Evolutionary conservation across 2,113 vertebrate species (phyloP), one percentile per base, ranked within the genome.

Genomic region (Dermatemys mawii): DNA sequence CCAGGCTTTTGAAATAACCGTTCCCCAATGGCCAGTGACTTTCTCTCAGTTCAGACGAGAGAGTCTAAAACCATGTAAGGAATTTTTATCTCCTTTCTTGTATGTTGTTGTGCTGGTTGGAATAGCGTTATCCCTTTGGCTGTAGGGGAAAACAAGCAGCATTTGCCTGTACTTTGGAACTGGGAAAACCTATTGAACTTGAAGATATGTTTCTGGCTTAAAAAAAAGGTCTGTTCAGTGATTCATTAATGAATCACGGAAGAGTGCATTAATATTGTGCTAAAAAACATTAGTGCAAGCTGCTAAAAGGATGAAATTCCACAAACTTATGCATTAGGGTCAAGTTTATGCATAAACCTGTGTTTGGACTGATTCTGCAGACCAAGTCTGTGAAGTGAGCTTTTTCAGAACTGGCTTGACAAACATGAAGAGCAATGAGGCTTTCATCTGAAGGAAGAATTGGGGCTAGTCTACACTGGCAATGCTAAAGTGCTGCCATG

Each of bases 401-500:
- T 21, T 38, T 38, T 38, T 27, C 41, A 32, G 29, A 78, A 12
- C 26, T 48, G 76, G 16, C 44, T 32, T 29, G 76, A 78, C 6
- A 4, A 26, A 49, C 10, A 12, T 49, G 49, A n/a, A 80, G 51
- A 51, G 49, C 48, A 16, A 10, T 4, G 60, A 38, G 90, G 86
- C 51, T 90, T 86, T 94, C 78, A 87, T 89, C 92, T 91, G 80
- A 2, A 53, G 89, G 84, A 22, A 81, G 89, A 79, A 75, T 90
- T 83, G 21, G 50, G 50, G 50, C 50, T 51, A 51, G 50, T 51
- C 50, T 21, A 19, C 50, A 51, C 50, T 51, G 50, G 50, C 50
- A 51, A 51, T 6, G n/a, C n/a, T n/a, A n/a, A n/a, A n/a, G n/a
- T n/a, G n/a, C n/a, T n/a, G n/a, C n/a, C n/a, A n/a, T n/a, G n/a